Evolutionary conservation across 2,113 vertebrate species (phyloP).

Genomic region (Asarcornis scutulata): DNA sequence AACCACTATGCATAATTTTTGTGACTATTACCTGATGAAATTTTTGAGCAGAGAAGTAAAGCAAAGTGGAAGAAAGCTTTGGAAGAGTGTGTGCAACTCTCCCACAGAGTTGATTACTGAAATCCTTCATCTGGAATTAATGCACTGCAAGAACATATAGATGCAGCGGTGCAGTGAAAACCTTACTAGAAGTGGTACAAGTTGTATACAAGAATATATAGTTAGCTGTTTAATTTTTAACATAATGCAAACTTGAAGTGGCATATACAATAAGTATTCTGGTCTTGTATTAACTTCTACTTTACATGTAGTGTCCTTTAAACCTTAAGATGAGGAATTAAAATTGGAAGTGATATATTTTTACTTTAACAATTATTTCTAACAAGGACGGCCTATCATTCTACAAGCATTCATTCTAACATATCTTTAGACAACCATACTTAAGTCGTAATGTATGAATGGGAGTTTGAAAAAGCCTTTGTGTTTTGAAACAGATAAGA

Average conservation of each 20-base stretch:
- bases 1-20: not conserved
- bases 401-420: not conserved
- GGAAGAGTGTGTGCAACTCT: not conserved
- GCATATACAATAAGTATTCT: not conserved
- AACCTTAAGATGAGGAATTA: not conserved
- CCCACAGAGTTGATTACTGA: not conserved
- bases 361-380: not conserved
- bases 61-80: not conserved
- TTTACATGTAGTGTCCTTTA: not conserved
- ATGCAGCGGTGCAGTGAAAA: not conserved
- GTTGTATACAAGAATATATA: not conserved
- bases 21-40: accelerated
- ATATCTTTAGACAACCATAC: not conserved
- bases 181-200: not conserved
- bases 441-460: not conserved
- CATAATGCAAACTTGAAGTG: not conserved
- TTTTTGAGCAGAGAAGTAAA: accelerated
- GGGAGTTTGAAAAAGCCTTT: not conserved
- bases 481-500: not conserved
- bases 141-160: not conserved
- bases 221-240: not conserved
- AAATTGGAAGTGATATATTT: not conserved
- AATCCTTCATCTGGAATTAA: not conserved
- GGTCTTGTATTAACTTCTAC: not conserved
- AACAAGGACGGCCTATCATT: not conserved